Evolutionary conservation across 1,140 invertebrate genomes (phyloP), one percentile per base, ranked within the genome.

Genomic region (Episyrphus balteatus): DNA sequence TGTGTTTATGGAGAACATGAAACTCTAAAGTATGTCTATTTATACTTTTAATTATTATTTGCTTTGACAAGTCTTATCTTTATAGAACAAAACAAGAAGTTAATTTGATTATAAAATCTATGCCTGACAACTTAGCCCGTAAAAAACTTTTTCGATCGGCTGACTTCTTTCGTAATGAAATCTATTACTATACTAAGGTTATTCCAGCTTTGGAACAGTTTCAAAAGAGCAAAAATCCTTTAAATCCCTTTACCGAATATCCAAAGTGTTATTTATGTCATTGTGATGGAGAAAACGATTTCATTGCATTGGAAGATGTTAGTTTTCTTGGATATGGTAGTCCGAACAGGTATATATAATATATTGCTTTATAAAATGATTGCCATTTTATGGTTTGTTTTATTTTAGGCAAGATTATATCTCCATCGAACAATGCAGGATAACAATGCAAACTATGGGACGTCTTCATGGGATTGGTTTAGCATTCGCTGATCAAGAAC

Each of bases 161-260:
- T n/a, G 79, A 81, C 30, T 84, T 84, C 55, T 84, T 84, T 50
- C 60, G 65, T 44, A 83, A 83, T 55, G 82, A 84, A 66, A 78
- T 81, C 9, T 55, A 63, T 39, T 83, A 83, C 55, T 84, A 83
- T 56, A 62, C 70, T 9, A 70, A 77, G 53, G 77, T 82, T 10
- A 58, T 77, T 30, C 74, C 74, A 12, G 64, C 55, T 2, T 58
- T 79, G 44, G 55, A 76, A 2, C 57, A 70, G 26, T 79, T 79
- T 46, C 75, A 79, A 56, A 39, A 57, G 3, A 47, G 51, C 9
- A 48, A 56, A 18, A 70, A 76, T 47, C n/a, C 69, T 5, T 53
- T 59, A 37, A 65, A 76, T 48, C 72, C 72, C 0, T 77, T 76
- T 47, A 59, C 66, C 15, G 71, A 77, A 53, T 73, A 73, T 48